Conservation (phyloP, 2,888 invertebrate species). For the Amblyteles armatorius region DNA sequence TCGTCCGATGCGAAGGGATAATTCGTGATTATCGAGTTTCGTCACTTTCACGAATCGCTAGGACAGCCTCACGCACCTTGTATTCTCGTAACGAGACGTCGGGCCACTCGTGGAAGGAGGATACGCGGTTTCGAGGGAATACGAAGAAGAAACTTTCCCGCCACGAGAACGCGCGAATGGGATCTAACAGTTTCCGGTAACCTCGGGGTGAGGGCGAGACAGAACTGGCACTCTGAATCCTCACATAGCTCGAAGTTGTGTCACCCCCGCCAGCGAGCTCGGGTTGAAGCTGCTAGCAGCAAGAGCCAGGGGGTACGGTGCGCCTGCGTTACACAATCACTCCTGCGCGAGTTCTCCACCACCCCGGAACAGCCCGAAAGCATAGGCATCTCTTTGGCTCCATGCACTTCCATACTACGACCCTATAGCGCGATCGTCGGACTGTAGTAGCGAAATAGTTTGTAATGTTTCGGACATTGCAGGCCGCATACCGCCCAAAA, state of each 20-base stretch:
- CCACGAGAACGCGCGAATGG: slow-evolving; percentile 60
- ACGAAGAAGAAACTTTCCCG: slow-evolving; percentile 66
- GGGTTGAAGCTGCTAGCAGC: slow-evolving; percentile 73
- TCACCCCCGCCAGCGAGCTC: slow-evolving; percentile 75
- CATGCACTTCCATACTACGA: background rate
- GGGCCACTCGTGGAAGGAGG: slow-evolving; percentile 25
- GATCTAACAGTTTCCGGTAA: slow-evolving; percentile 68
- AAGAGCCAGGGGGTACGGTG: slow-evolving; percentile 71
- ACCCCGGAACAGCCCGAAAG: slow-evolving; percentile 47
- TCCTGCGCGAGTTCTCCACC: slow-evolving; percentile 77
- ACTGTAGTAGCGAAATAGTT: slow-evolving; percentile 9
- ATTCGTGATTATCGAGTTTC: background rate
- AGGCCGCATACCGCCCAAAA: background rate
- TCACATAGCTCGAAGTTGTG: slow-evolving; percentile 76
- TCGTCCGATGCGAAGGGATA: background rate
- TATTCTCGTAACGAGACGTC: background rate
- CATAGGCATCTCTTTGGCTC: slow-evolving; percentile 27
- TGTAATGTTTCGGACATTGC: slow-evolving; percentile 3
- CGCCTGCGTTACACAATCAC: slow-evolving; percentile 79
- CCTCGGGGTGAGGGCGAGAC: slow-evolving; percentile 76
- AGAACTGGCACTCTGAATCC: slow-evolving; percentile 79
- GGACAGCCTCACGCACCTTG: background rate
- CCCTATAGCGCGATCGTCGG: background rate
- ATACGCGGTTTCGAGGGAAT: slow-evolving; percentile 26
- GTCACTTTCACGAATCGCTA: slow-evolving; percentile 23